phyloP scores from a whole-genome alignment of 2,797 vertebrate genomes.

The Darevskia mixta region DNA sequence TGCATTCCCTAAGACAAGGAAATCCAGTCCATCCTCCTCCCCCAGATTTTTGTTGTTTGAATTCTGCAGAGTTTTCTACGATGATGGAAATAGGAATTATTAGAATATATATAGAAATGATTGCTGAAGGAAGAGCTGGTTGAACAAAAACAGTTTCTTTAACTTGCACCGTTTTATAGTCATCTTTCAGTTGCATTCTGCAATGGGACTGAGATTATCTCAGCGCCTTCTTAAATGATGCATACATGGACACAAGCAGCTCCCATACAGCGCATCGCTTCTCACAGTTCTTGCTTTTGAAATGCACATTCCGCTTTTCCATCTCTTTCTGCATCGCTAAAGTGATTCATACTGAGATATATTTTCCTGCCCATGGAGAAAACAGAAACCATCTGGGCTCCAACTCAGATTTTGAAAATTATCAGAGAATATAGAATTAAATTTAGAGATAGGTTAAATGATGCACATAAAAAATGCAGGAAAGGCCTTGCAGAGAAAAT shows the following conservation, averaged over 20 bases:
- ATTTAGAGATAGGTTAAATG: constrained; percentile 66
- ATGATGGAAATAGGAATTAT: background rate
- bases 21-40: background rate
- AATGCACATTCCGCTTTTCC: constrained; percentile 32
- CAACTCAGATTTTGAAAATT: constrained; percentile 65
- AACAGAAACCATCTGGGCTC: constrained; percentile 61
- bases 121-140: background rate
- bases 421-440: constrained; percentile 61
- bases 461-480: constrained; percentile 51
- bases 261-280: background rate
- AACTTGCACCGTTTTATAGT: background rate
- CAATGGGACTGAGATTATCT: background rate
- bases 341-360: constrained; percentile 53
- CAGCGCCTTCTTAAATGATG: background rate
- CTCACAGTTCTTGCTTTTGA: constrained; percentile 5
- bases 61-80: background rate
- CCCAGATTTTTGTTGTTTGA: background rate
- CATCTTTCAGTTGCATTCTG: background rate
- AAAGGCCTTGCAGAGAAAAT: constrained; percentile 53
- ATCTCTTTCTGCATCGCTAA: constrained; percentile 48
- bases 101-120: background rate
- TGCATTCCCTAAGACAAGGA: background rate
- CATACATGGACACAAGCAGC: background rate
- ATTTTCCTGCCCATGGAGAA: constrained; percentile 58
- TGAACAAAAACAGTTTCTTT: background rate